These are phyloP conservation scores for Nyctibius bracteatus DNA, from an alignment of 2,113 vertebrate species.

Conservation along the genomic window DNA sequence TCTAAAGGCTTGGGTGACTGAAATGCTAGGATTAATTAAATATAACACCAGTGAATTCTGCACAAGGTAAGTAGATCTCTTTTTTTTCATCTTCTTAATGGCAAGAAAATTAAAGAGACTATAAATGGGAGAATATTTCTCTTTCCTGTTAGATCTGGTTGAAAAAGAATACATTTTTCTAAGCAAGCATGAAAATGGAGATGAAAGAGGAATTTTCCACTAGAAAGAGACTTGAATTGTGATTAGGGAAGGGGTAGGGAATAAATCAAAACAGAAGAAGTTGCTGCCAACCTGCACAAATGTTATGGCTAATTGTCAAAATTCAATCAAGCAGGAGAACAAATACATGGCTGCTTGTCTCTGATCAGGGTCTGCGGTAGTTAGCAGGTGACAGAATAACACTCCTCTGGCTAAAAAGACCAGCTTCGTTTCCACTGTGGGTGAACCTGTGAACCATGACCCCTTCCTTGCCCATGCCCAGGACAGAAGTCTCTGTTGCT, in stretches of 20 bases:
- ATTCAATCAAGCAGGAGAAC: not conserved
- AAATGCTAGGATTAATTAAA: slow-evolving; percentile 47
- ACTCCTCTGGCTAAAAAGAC: accelerated
- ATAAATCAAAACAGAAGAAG: not conserved
- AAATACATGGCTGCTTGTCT: not conserved
- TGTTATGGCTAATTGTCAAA: not conserved
- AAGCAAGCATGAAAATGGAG: slow-evolving; percentile 30
- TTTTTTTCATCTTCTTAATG: not conserved
- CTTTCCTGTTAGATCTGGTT: not conserved
- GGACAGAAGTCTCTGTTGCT: not conserved
- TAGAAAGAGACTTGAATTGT: not conserved
- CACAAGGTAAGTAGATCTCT: not conserved
- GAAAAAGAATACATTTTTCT: slow-evolving; percentile 19
- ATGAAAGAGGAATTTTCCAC: slow-evolving; percentile 6
- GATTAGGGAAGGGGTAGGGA: not conserved
- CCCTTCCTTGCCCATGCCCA: accelerated
- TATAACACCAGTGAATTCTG: not conserved
- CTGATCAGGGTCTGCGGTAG: not conserved
- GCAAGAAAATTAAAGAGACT: not conserved
- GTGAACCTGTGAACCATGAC: not conserved
- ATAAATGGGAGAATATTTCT: not conserved
- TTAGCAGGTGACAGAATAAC: not conserved
- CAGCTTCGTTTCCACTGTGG: not conserved
- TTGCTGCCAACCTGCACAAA: not conserved
- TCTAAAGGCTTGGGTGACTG: not conserved